Evolutionary conservation across 2,113 vertebrate genomes (phyloP).

Genomic region (Taurulus bubalis): DNA sequence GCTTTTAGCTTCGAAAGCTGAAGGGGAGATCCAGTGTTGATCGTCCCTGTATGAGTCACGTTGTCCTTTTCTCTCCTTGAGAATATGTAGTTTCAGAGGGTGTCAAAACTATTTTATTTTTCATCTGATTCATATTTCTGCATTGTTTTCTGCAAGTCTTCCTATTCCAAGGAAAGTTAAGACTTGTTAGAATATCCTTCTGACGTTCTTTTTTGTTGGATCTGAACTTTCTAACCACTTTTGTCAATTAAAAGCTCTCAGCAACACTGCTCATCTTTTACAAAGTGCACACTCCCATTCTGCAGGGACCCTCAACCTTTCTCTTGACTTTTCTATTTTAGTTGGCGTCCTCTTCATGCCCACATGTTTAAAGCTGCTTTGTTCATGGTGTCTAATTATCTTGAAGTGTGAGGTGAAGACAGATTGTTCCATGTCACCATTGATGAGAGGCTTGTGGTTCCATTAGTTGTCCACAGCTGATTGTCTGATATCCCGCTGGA

Average conservation of each 20-base stretch:
- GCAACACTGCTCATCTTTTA: neutral
- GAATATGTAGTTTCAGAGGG: no score
- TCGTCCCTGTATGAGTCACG: no score
- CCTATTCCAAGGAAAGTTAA: neutral
- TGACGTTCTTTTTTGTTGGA: neutral
- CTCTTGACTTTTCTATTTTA: constrained; percentile 26
- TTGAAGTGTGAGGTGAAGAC: constrained; percentile 28
- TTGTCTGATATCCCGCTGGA: neutral
- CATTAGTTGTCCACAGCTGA: neutral
- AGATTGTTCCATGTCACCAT: constrained; percentile 6
- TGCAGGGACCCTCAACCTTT: constrained; percentile 32
- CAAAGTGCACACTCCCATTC: constrained; percentile 28
- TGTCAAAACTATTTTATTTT: no score
- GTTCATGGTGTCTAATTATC: constrained; percentile 49
- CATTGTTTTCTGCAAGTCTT: neutral
- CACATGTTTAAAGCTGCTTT: constrained; percentile 27
- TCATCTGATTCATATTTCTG: no score
- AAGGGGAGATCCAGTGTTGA: no score
- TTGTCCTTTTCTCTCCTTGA: no score
- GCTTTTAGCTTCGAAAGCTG: neutral
- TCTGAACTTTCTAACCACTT: constrained; percentile 1
- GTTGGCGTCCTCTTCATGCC: constrained; percentile 25
- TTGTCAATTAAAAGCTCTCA: constrained; percentile 1
- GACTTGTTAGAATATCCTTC: neutral
- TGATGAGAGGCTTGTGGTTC: constrained; percentile 8